Evolutionary conservation across 2,113 vertebrate genomes (phyloP).

Genomic region (Baryphthengus martii): DNA sequence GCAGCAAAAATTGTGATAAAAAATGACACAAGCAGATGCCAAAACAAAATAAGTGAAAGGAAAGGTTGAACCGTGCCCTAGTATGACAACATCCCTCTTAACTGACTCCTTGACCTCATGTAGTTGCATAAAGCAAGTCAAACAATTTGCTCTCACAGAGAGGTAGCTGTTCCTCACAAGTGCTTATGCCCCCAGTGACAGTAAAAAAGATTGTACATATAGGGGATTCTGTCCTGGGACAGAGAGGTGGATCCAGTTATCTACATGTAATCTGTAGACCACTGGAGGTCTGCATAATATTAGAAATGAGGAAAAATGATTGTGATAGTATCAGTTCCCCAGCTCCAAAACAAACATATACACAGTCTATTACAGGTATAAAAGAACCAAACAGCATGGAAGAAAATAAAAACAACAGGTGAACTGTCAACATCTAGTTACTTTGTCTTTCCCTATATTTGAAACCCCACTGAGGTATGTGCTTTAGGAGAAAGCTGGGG

Average conservation of each 20-base stretch:
- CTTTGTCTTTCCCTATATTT: background rate
- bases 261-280: background rate
- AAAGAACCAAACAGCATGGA: background rate
- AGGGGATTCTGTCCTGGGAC: background rate
- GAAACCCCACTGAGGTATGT: background rate
- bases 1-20: background rate
- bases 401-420: background rate
- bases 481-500: background rate
- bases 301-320: background rate
- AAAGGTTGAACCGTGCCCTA: background rate
- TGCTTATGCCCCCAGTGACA: accelerated
- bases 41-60: background rate
- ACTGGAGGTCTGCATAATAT: background rate
- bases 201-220: background rate
- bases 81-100: background rate
- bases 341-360: background rate
- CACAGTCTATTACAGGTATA: background rate
- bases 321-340: background rate
- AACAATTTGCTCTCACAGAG: background rate
- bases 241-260: background rate
- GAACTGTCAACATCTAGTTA: background rate
- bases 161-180: background rate
- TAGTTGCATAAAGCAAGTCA: background rate
- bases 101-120: background rate
- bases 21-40: background rate